These are phyloP conservation scores for Drosophila takahashii DNA, from an alignment of 1,140 invertebrate species.

Conservation along the genomic window DNA sequence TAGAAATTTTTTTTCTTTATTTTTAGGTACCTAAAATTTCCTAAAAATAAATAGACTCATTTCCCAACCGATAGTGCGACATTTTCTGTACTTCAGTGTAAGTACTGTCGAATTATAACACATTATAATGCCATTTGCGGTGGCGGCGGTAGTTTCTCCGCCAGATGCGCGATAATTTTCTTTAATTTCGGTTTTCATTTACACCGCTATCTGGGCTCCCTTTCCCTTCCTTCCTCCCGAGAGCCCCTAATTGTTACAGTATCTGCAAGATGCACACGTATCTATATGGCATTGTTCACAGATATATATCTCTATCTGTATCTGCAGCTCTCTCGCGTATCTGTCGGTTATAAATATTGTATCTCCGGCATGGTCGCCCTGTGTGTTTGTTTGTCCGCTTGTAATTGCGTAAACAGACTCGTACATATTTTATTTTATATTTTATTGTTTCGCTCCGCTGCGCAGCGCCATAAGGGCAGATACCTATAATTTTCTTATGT, in stretches of 20 bases:
- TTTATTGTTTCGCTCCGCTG: constrained; percentile 84
- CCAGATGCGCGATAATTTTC: constrained; percentile 60
- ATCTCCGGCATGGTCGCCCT: constrained; percentile 39
- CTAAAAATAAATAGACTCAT: constrained; percentile 8
- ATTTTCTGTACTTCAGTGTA: constrained; percentile 11
- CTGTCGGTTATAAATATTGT: constrained; percentile 75
- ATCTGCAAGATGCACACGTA: constrained; percentile 62
- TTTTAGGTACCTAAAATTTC: neutral
- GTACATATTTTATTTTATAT: constrained; percentile 84
- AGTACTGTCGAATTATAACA: constrained; percentile 61
- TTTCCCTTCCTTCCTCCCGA: constrained; percentile 1
- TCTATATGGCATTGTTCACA: neutral
- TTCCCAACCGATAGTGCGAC: constrained; percentile 17
- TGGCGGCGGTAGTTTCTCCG: constrained; percentile 19
- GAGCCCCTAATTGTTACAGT: constrained; percentile 67
- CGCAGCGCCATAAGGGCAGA: constrained; percentile 83
- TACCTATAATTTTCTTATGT: constrained; percentile 84
- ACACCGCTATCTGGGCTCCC: constrained; percentile 29
- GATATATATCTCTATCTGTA: constrained; percentile 16
- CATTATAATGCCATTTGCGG: constrained; percentile 71
- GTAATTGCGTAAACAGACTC: constrained; percentile 82
- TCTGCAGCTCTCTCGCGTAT: constrained; percentile 44
- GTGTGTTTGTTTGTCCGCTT: constrained; percentile 56
- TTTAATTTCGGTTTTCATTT: constrained; percentile 59
- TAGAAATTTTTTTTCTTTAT: too few species aligned